Evolutionary conservation across 2,113 vertebrate species (phyloP).

Genomic region (Sinosuthora webbiana): DNA sequence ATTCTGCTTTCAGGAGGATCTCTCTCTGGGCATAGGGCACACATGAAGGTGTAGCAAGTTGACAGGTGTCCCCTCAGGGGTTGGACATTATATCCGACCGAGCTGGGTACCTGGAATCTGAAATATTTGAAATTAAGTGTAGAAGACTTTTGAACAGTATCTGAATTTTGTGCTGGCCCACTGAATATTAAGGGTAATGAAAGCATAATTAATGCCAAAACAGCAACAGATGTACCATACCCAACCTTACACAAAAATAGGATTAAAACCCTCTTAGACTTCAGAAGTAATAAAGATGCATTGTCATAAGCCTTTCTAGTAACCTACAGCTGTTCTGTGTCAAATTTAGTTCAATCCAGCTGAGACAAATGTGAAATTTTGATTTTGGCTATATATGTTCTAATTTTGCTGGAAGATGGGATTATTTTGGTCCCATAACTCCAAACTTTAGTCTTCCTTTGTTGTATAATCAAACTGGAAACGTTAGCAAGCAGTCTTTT

Average conservation of each 20-base stretch:
- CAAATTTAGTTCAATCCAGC: neutral
- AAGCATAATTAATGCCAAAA: neutral
- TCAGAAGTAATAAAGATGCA: neutral
- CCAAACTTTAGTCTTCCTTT: neutral
- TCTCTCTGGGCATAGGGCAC: neutral
- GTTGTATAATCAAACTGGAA: neutral
- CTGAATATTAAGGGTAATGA: neutral
- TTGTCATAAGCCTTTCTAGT: neutral
- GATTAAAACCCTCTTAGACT: neutral
- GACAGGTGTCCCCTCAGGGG: neutral
- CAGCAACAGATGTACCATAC: neutral
- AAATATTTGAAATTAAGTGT: neutral
- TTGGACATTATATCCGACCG: neutral
- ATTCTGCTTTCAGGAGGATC: neutral
- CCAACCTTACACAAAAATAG: neutral
- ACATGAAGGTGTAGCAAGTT: neutral
- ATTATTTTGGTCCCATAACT: neutral
- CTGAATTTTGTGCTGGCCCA: neutral
- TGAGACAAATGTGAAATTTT: neutral
- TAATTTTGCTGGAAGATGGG: neutral
- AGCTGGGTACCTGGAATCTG: neutral
- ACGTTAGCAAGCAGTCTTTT: neutral
- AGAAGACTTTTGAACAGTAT: neutral
- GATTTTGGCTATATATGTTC: neutral
- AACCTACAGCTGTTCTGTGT: neutral